Evolutionary conservation across 2,888 invertebrate species (phyloP).

Genomic region (Apamea epomidion): DNA sequence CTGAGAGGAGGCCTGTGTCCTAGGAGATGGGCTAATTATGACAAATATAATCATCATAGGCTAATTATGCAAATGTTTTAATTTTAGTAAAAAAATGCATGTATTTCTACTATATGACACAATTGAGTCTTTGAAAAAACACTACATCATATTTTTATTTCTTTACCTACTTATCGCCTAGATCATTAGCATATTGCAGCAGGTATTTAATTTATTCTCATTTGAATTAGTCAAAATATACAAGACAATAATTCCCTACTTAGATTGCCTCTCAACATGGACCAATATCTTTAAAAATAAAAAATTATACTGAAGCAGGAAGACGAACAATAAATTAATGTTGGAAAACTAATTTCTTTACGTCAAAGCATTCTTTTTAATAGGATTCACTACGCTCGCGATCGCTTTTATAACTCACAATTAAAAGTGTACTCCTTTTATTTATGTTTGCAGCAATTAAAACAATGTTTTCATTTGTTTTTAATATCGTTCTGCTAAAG

Average conservation of each 20-base stretch:
- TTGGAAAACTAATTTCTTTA: conserved; percentile 37
- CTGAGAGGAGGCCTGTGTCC: background rate
- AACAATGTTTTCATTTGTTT: background rate
- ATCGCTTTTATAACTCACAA: conserved; percentile 13
- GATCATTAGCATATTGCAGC: background rate
- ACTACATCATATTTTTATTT: background rate
- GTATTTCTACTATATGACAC: background rate
- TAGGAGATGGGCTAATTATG: background rate
- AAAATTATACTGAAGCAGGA: background rate
- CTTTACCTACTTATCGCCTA: background rate
- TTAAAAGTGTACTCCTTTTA: conserved; percentile 29
- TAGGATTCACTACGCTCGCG: conserved; percentile 12
- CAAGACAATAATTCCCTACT: background rate
- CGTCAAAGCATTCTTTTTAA: conserved; percentile 43
- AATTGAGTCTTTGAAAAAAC: background rate
- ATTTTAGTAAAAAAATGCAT: background rate
- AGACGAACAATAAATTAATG: conserved; percentile 12
- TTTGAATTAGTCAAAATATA: background rate
- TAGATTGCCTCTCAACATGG: background rate
- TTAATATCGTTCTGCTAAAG: background rate
- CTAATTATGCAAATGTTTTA: background rate
- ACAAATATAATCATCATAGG: background rate
- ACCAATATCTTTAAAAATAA: background rate
- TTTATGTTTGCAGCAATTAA: conserved; percentile 16
- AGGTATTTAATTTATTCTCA: background rate